Evolutionary conservation across 2,113 vertebrate genomes (phyloP).

Genomic region (Bos indicus): DNA sequence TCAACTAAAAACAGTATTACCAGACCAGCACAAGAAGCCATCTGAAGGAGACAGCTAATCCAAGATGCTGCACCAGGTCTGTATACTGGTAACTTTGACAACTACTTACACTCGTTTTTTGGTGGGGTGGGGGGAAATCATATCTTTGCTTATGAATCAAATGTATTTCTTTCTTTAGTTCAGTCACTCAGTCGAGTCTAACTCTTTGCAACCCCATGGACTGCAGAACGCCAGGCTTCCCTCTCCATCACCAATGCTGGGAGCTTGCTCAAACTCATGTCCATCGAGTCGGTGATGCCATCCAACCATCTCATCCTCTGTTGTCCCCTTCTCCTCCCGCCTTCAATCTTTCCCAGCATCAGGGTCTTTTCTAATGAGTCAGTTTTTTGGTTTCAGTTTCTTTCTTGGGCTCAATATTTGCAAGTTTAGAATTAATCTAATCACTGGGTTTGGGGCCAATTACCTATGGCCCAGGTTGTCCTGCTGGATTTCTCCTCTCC

Average conservation of each 20-base stretch:
- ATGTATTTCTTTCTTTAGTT: neutral
- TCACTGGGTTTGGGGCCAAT: neutral
- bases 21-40: neutral
- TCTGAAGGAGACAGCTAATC: neutral
- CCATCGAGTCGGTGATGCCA: neutral
- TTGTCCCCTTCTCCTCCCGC: neutral
- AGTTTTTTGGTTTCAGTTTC: neutral
- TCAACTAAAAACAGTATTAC: neutral
- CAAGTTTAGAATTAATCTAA: neutral
- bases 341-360: neutral
- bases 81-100: neutral
- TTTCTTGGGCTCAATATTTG: neutral
- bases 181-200: neutral
- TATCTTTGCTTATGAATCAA: neutral
- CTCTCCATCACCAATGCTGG: neutral
- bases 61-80: neutral
- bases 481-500: neutral
- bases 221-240: neutral
- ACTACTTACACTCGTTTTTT: neutral
- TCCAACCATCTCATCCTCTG: neutral
- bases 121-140: neutral
- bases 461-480: neutral
- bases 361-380: neutral
- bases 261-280: neutral
- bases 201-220: neutral